Evolutionary conservation across 2,888 invertebrate genomes (phyloP).

Genomic region (Troglohyphantes excavatus): DNA sequence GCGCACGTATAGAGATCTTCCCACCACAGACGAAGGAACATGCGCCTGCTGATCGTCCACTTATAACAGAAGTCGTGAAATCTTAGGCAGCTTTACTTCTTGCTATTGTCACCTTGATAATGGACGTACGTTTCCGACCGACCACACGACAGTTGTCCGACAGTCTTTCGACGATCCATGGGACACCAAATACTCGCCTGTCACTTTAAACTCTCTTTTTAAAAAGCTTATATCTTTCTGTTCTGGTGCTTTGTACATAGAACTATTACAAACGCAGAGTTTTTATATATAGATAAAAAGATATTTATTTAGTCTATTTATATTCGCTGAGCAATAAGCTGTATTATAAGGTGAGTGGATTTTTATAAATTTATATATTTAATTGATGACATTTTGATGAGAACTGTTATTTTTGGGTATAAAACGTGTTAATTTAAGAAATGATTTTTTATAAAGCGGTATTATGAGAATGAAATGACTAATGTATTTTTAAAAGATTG

Average conservation of each 20-base stretch:
- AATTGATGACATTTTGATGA: too few species aligned
- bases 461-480: too few species aligned
- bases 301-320: conserved; percentile 49
- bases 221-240: conserved; percentile 21
- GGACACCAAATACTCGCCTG: background rate
- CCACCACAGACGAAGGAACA: conserved; percentile 31
- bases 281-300: conserved; percentile 25
- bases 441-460: too few species aligned
- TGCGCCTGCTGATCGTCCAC: conserved; percentile 24
- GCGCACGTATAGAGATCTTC: conserved; percentile 52
- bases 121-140: conserved; percentile 32
- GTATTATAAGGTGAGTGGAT: conserved; percentile 31
- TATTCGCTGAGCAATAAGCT: conserved; percentile 64
- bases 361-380: background rate
- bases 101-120: background rate
- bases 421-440: too few species aligned
- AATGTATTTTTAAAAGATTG: too few species aligned
- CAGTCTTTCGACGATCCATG: background rate
- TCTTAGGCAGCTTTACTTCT: background rate
- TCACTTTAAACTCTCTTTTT: conserved; percentile 29
- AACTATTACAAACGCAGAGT: conserved; percentile 11
- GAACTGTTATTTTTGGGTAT: too few species aligned
- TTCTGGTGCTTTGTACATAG: conserved; percentile 61
- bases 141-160: conserved; percentile 20
- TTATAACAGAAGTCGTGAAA: conserved; percentile 24